phyloP scores from a whole-genome alignment of 2,888 invertebrate species.

The Pogonocherus hispidulus region DNA sequence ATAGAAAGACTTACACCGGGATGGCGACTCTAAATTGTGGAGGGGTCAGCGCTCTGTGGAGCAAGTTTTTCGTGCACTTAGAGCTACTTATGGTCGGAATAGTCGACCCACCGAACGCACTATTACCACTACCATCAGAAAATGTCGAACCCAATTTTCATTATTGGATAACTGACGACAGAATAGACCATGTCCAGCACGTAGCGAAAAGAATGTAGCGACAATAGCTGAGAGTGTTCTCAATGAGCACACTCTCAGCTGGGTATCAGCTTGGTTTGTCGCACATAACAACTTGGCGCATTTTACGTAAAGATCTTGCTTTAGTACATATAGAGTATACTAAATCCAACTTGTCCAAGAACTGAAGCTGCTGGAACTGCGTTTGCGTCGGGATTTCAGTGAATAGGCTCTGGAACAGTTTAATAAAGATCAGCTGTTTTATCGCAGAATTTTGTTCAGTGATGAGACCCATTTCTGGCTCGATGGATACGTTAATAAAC shows the following conservation, averaged over 20 bases:
- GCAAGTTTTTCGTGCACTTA: too few species aligned
- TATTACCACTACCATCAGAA: too few species aligned
- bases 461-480: too few species aligned
- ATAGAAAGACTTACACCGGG: too few species aligned
- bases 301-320: neutral
- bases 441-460: too few species aligned
- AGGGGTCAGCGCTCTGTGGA: too few species aligned
- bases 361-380: neutral
- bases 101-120: too few species aligned
- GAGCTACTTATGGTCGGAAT: too few species aligned
- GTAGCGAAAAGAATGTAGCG: slow-evolving; percentile 14
- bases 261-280: slow-evolving; percentile 12
- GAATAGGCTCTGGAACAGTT: neutral
- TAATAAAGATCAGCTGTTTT: too few species aligned
- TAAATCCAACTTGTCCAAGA: neutral
- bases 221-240: slow-evolving; percentile 26
- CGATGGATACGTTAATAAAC: too few species aligned
- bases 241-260: slow-evolving; percentile 28
- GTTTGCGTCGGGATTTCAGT: neutral
- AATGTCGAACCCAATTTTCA: neutral
- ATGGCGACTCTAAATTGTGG: too few species aligned
- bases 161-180: neutral
- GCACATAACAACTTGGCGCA: too few species aligned
- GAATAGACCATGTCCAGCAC: neutral
- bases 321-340: neutral